Percentiles rank a stretch among this genome's conserved stretches.
phyloP scores from a whole-genome alignment of 2,113 vertebrate genomes.

The Otolemur garnettii region DNA sequence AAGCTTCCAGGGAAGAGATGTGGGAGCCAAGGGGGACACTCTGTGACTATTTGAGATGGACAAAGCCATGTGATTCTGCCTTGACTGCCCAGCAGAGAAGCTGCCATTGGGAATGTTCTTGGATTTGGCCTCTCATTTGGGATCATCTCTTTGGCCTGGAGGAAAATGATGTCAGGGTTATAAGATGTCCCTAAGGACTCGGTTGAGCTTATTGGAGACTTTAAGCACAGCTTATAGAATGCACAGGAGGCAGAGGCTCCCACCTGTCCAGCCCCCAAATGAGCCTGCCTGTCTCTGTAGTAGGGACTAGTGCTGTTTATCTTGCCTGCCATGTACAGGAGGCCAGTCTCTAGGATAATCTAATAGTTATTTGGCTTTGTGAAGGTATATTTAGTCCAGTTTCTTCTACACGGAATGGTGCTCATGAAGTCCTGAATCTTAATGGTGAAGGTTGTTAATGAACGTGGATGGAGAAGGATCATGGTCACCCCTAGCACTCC shows the following conservation, averaged over 20 bases:
- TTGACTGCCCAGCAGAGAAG: background rate
- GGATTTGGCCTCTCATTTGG: slow-evolving; percentile 24
- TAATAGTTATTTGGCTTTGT: background rate
- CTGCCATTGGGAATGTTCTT: background rate
- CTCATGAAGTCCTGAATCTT: background rate
- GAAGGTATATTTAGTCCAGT: background rate
- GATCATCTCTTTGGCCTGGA: background rate
- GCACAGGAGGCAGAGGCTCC: background rate
- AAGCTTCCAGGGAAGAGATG: background rate
- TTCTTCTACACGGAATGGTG: background rate
- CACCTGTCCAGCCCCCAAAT: background rate
- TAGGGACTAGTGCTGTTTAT: background rate
- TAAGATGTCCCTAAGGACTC: background rate
- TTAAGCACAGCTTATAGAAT: background rate
- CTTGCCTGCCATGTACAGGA: background rate
- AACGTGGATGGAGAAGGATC: background rate
- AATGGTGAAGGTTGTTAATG: background rate
- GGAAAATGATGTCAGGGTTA: background rate
- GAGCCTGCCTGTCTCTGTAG: background rate
- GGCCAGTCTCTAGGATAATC: background rate
- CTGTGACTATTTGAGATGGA: background rate
- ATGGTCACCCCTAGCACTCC: background rate
- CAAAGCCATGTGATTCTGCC: background rate
- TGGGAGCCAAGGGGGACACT: background rate
- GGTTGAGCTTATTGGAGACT: background rate